Conservation (phyloP, 2,113 vertebrate genomes). For the Proterorhinus semilunaris region DNA sequence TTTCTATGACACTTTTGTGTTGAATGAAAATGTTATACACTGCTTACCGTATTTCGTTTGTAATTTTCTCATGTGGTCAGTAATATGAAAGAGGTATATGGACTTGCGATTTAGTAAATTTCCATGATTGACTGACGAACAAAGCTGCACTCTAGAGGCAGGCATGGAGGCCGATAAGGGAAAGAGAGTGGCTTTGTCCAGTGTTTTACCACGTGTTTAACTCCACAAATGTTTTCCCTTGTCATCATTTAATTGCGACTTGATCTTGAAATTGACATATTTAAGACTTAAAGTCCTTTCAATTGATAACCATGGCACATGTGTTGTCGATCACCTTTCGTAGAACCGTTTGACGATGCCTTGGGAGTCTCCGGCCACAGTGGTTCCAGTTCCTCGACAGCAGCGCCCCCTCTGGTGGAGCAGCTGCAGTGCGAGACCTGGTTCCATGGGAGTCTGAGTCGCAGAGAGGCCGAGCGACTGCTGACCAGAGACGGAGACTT, state of each 20-base stretch:
- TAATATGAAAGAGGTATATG: constrained; percentile 20
- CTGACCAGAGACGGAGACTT: constrained; percentile 91
- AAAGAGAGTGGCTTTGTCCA: constrained; percentile 45
- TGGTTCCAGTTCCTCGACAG: constrained; percentile 45
- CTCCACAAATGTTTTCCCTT: no score
- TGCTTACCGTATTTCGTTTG: constrained; percentile 2
- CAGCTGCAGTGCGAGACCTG: constrained; percentile 88
- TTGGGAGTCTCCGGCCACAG: constrained; percentile 74
- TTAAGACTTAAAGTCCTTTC: no score
- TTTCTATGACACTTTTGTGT: not conserved
- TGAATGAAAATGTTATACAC: constrained; percentile 11
- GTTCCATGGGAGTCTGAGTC: constrained; percentile 92
- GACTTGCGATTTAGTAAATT: constrained; percentile 27
- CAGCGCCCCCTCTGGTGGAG: constrained; percentile 86
- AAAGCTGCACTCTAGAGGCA: constrained; percentile 30
- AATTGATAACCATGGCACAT: no score
- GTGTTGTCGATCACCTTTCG: not conserved
- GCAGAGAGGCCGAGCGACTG: constrained; percentile 88
- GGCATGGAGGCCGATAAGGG: constrained; percentile 36
- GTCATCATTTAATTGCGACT: no score
- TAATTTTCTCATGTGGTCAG: constrained; percentile 13
- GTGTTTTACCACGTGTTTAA: constrained; percentile 18
- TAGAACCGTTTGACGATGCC: constrained; percentile 95
- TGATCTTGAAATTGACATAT: no score
- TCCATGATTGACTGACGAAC: constrained; percentile 28